Evolutionary conservation across 2,797 vertebrate genomes (phyloP).

Genomic region (Oryzias dopingdopingensis): DNA sequence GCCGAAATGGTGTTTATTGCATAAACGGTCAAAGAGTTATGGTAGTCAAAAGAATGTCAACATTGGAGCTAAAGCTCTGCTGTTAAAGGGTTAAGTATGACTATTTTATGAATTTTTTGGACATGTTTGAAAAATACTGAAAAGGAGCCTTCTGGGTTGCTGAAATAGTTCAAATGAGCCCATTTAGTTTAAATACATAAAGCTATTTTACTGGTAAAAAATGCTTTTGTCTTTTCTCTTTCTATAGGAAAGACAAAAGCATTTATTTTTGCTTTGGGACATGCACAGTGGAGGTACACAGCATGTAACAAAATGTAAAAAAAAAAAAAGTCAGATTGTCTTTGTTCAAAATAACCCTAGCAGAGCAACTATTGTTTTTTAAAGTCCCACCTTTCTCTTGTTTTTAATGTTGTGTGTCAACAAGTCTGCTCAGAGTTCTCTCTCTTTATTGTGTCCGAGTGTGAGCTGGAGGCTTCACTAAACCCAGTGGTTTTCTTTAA

Average conservation of each 20-base stretch:
- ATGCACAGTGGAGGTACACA: conserved; percentile 25
- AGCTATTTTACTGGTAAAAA: conserved; percentile 1
- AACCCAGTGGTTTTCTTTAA: conserved; percentile 48
- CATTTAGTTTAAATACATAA: conserved; percentile 24
- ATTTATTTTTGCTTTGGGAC: conserved; percentile 37
- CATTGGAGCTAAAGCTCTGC: too few species aligned
- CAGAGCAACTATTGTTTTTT: conserved; percentile 59
- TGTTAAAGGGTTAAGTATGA: too few species aligned
- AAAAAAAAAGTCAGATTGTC: conserved; percentile 19
- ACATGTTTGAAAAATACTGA: conserved; percentile 16
- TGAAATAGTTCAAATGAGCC: conserved; percentile 40
- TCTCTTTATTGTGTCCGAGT: conserved; percentile 51
- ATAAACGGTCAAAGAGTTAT: too few species aligned
- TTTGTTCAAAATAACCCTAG: conserved; percentile 30
- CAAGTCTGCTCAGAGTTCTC: conserved; percentile 45
- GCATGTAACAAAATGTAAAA: conserved; percentile 28
- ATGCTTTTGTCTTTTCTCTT: too few species aligned
- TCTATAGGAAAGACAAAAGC: conserved; percentile 3
- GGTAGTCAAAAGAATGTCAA: too few species aligned
- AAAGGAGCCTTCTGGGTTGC: conserved; percentile 12
- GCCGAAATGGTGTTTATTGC: too few species aligned
- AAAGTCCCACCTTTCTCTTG: conserved; percentile 49
- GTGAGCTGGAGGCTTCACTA: conserved; percentile 62
- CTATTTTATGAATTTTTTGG: too few species aligned
- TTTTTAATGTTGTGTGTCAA: conserved; percentile 47